phyloP scores from a whole-genome alignment of 2,797 vertebrate species.

The Spinibarbus caldwelli region DNA sequence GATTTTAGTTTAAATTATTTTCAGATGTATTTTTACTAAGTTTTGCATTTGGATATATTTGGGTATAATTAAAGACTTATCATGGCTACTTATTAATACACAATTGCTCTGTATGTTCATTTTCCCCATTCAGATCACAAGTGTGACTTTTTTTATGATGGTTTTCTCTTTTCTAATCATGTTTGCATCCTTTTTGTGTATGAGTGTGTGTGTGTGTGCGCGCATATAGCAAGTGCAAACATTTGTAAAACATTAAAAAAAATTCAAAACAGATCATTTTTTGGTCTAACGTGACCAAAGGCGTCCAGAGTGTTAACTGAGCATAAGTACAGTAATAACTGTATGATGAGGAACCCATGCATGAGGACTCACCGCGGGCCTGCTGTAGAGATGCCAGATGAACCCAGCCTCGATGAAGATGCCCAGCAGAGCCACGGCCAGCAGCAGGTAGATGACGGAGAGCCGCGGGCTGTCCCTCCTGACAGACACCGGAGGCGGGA shows the following conservation, averaged over 20 bases:
- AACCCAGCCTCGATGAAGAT: conserved; percentile 20
- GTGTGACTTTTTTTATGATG: background rate
- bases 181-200: background rate
- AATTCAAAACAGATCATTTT: background rate
- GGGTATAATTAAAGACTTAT: background rate
- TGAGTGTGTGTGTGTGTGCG: background rate
- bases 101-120: too few species aligned
- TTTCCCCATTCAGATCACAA: background rate
- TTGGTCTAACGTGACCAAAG: too few species aligned
- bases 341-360: background rate
- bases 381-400: conserved; percentile 46
- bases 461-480: background rate
- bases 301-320: background rate
- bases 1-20: background rate
- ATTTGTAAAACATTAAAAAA: background rate
- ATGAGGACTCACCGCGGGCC: background rate
- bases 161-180: background rate
- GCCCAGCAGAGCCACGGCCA: conserved; percentile 47
- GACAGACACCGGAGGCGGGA: background rate
- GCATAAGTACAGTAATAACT: background rate
- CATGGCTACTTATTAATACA: too few species aligned
- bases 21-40: background rate
- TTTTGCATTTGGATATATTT: background rate
- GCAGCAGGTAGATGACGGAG: conserved; percentile 15
- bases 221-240: background rate